phyloP scores from a whole-genome alignment of 1,140 invertebrate genomes.

The Melitaea cinxia region DNA sequence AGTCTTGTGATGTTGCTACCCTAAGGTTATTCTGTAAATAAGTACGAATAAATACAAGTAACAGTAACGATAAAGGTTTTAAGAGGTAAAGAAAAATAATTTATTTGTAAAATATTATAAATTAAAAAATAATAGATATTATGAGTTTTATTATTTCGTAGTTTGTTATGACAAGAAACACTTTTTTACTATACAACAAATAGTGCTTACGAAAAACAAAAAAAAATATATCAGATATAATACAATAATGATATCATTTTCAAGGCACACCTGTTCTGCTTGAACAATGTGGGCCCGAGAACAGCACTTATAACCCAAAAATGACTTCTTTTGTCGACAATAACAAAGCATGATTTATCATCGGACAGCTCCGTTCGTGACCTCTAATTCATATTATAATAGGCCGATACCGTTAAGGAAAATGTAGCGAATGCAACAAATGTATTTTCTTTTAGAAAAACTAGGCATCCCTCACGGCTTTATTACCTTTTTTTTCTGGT shows the following conservation, averaged over 20 bases:
- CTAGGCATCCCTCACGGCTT: no score
- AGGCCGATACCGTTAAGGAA: slow-evolving; percentile 35
- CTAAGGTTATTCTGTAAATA: no score
- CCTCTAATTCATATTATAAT: slow-evolving; percentile 51
- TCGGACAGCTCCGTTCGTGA: slow-evolving; percentile 35
- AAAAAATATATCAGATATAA: neutral
- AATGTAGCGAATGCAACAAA: slow-evolving; percentile 8
- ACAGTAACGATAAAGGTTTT: no score
- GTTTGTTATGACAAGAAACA: no score
- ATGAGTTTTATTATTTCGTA: no score
- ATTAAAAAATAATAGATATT: no score
- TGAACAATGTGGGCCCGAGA: slow-evolving; percentile 44
- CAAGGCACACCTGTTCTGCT: slow-evolving; percentile 1
- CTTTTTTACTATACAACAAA: no score
- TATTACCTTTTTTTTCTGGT: no score
- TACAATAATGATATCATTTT: neutral
- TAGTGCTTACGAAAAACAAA: neutral
- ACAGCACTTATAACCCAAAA: slow-evolving; percentile 61
- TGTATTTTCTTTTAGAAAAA: neutral
- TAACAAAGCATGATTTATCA: slow-evolving; percentile 74
- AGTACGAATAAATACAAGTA: no score
- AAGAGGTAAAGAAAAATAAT: no score
- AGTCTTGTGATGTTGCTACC: no score
- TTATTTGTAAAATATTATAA: no score
- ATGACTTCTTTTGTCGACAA: slow-evolving; percentile 69